These are phyloP conservation scores for Caenorhabditis japonica DNA, from an alignment of 2,888 invertebrate species.

Conservation along the genomic window DNA sequence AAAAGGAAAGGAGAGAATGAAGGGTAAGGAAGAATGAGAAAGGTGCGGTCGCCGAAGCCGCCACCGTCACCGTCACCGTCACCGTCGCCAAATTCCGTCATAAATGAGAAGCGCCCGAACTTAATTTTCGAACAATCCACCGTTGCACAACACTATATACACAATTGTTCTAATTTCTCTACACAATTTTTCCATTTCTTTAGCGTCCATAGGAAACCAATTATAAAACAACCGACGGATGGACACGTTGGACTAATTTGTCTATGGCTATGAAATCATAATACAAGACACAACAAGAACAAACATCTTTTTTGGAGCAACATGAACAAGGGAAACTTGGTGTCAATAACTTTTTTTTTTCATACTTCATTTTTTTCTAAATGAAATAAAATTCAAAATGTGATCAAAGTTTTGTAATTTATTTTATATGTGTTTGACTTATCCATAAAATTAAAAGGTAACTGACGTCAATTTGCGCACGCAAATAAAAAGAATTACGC, in stretches of 20 bases:
- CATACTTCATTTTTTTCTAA: too few species aligned
- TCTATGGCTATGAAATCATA: conserved; percentile 27
- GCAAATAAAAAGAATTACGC: too few species aligned
- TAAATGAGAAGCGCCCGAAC: conserved; percentile 35
- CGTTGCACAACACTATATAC: conserved; percentile 37
- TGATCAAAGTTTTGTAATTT: too few species aligned
- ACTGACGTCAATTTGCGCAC: too few species aligned
- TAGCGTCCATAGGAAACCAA: conserved; percentile 31
- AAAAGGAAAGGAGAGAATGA: conserved; percentile 14
- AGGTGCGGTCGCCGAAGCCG: conserved; percentile 4
- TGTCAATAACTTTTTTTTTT: too few species aligned
- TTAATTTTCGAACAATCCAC: conserved; percentile 43
- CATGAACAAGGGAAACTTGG: too few species aligned
- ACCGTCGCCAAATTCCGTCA: conserved; percentile 15
- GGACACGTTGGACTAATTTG: conserved; percentile 9
- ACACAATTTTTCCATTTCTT: conserved; percentile 19
- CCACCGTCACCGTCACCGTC: too few species aligned
- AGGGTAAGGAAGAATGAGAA: conserved; percentile 1
- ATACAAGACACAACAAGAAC: conserved; percentile 13
- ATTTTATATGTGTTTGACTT: too few species aligned
- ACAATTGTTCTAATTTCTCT: conserved; percentile 46
- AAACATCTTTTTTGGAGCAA: too few species aligned
- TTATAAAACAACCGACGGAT: conserved; percentile 32
- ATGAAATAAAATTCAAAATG: too few species aligned
- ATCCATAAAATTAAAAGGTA: too few species aligned